phyloP scores from a whole-genome alignment of 2,888 invertebrate genomes.

The Lacanobia oleracea region DNA sequence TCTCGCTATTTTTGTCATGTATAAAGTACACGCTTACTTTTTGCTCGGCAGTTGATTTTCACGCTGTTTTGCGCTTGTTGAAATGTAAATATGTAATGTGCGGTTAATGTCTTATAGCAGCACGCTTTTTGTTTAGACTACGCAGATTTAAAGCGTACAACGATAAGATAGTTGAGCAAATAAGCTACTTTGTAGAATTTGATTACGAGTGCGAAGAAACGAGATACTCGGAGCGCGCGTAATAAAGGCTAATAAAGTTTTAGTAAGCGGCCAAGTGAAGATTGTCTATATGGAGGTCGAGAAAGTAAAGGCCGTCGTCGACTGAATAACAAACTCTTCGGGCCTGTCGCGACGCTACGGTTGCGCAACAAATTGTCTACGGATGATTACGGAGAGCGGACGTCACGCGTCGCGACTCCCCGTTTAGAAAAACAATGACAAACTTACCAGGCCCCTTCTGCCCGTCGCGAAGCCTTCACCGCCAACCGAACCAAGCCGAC shows the following conservation, averaged over 20 bases:
- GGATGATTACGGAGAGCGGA: constrained; percentile 79
- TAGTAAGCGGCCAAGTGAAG: constrained; percentile 71
- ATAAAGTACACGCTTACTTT: constrained; percentile 40
- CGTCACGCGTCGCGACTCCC: constrained; percentile 79
- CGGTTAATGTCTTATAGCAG: constrained; percentile 56
- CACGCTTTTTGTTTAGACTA: constrained; percentile 49
- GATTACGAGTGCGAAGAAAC: constrained; percentile 53
- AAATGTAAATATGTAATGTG: constrained; percentile 49
- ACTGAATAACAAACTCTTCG: constrained; percentile 82
- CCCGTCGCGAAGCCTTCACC: constrained; percentile 62
- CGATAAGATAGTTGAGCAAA: constrained; percentile 57
- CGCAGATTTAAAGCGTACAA: constrained; percentile 54
- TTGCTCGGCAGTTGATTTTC: constrained; percentile 39
- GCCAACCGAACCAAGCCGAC: constrained; percentile 68
- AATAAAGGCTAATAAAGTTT: constrained; percentile 72
- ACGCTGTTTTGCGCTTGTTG: constrained; percentile 37
- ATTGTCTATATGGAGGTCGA: constrained; percentile 81
- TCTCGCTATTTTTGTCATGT: constrained; percentile 52
- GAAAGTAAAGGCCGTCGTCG: constrained; percentile 84
- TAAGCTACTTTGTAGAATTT: constrained; percentile 41
- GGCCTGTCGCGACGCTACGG: constrained; percentile 75
- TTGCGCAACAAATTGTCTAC: constrained; percentile 84
- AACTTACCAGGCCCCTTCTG: constrained; percentile 69
- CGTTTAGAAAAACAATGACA: constrained; percentile 76
- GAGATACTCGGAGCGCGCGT: constrained; percentile 49